These are phyloP conservation scores for Pseudoips prasinana DNA, from an alignment of 2,888 invertebrate genomes.

Conservation along the genomic window DNA sequence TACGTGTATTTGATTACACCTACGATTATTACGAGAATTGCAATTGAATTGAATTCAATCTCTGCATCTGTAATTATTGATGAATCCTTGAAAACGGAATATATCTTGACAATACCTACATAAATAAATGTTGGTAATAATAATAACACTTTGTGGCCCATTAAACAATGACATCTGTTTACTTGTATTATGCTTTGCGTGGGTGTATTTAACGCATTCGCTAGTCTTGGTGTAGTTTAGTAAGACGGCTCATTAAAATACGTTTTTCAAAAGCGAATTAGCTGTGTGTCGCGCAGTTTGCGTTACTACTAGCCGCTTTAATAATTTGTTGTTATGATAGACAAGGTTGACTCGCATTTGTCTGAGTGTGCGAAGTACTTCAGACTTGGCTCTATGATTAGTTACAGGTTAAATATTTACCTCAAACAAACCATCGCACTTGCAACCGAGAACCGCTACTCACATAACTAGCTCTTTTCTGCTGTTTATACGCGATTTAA, in stretches of 20 bases:
- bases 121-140: slow-evolving; percentile 40
- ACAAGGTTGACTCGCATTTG: slow-evolving; percentile 47
- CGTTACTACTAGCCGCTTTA: slow-evolving; percentile 38
- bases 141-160: slow-evolving; percentile 41
- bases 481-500: slow-evolving; percentile 8
- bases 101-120: too few relatives aligned
- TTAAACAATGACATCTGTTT: slow-evolving; percentile 45
- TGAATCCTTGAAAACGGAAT: slow-evolving; percentile 42
- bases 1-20: slow-evolving; percentile 38
- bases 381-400: slow-evolving; percentile 31
- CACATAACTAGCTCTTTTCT: slow-evolving; percentile 7
- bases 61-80: slow-evolving; percentile 38
- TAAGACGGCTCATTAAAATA: slow-evolving; percentile 47
- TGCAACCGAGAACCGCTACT: slow-evolving; percentile 16
- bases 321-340: slow-evolving; percentile 44
- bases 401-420: slow-evolving; percentile 46
- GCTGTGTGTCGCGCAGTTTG: slow-evolving; percentile 44
- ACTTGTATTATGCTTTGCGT: slow-evolving; percentile 34
- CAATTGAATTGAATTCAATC: slow-evolving; percentile 44
- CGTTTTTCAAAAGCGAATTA: slow-evolving; percentile 47
- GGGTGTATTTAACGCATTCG: slow-evolving; percentile 29
- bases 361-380: slow-evolving; percentile 45
- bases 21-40: slow-evolving; percentile 37
- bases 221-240: slow-evolving; percentile 34
- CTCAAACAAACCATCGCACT: slow-evolving; percentile 25